phyloP scores from a whole-genome alignment of 2,113 vertebrate genomes.

The Strigops habroptila region DNA sequence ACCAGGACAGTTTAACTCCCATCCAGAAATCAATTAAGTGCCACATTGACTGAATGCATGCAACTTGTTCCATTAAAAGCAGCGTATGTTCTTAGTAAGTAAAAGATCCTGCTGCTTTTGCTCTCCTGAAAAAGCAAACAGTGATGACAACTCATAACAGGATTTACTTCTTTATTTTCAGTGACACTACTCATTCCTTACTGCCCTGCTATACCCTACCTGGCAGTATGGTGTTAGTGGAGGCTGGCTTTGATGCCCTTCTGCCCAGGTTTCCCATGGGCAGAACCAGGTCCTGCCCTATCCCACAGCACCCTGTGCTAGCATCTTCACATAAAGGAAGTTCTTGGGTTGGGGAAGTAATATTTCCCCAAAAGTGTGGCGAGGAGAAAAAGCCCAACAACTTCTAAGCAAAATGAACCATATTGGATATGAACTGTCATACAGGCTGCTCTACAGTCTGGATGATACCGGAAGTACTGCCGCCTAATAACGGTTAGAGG shows the following conservation, averaged over 20 bases:
- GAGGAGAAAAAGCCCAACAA: not conserved
- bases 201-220: not conserved
- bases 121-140: not conserved
- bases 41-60: not conserved
- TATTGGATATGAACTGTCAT: not conserved
- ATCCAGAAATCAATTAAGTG: not conserved
- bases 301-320: not conserved
- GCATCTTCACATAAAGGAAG: not conserved
- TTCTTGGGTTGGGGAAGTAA: not conserved
- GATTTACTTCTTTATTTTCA: not conserved
- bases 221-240: not conserved
- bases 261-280: not conserved
- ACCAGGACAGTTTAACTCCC: not conserved
- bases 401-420: not conserved
- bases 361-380: not conserved
- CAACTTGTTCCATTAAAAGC: not conserved
- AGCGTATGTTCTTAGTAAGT: accelerated
- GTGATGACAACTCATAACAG: not conserved
- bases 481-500: not conserved
- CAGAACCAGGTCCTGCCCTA: not conserved
- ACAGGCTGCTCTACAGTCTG: not conserved
- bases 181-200: not conserved
- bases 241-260: not conserved
- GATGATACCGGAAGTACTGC: not conserved
- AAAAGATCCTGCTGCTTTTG: not conserved